Conservation (phyloP, 2,113 vertebrate genomes). For the Plotosus lineatus region DNA sequence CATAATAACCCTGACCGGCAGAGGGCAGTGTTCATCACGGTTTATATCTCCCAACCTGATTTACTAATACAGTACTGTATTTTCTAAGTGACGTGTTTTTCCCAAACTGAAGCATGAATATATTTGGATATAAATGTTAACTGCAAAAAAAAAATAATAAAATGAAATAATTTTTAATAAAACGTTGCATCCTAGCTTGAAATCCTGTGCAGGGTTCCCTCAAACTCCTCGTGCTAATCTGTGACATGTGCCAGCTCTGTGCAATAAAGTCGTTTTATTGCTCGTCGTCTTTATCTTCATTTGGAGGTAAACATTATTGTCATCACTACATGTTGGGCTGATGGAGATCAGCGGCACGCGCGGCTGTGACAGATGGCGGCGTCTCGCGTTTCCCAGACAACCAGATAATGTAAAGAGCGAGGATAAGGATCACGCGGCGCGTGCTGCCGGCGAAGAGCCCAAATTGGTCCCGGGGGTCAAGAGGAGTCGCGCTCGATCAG, state of each 20-base stretch:
- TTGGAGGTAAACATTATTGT: conserved; percentile 49
- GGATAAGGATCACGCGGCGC: conserved; percentile 35
- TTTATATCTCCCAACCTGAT: neutral
- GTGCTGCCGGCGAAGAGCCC: conserved; percentile 66
- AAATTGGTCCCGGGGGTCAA: conserved; percentile 83
- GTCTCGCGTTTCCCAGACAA: conserved; percentile 75
- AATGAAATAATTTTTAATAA: too few species aligned
- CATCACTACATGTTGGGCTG: conserved; percentile 62
- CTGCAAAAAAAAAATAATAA: too few species aligned
- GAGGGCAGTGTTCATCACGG: conserved; percentile 30
- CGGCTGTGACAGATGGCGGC: conserved; percentile 66
- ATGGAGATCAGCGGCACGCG: conserved; percentile 65
- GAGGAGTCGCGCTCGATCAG: conserved; percentile 67
- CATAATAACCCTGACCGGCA: conserved; percentile 8
- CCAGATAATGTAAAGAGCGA: conserved; percentile 61
- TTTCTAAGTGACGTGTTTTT: neutral
- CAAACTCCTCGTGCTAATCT: neutral
- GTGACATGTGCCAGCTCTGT: neutral
- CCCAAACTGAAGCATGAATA: neutral
- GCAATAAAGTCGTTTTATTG: neutral
- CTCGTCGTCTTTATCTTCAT: conserved; percentile 47
- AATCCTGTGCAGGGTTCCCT: neutral
- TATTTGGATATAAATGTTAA: neutral
- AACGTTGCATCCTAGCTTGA: neutral
- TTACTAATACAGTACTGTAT: neutral